Percentiles rank a stretch among this genome's conserved stretches.
Evolutionary conservation across 2,797 vertebrate genomes (phyloP).

Genomic region (Lepus oiostolus): DNA sequence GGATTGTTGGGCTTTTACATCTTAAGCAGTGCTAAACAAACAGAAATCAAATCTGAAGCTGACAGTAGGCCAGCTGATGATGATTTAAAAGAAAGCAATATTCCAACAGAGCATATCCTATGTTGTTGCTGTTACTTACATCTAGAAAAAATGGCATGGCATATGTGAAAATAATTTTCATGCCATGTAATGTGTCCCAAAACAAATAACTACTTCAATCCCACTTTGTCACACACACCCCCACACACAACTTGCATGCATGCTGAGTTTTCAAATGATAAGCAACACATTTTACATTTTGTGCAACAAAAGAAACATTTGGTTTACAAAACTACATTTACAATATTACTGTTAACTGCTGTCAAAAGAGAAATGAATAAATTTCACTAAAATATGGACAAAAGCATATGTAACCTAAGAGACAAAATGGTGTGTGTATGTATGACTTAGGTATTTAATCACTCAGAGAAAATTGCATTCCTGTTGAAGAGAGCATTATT

Average conservation of each 20-base stretch:
- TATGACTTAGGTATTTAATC: background rate
- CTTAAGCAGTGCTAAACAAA: conserved; percentile 33
- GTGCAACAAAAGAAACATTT: background rate
- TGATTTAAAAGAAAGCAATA: background rate
- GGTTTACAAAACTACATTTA: conserved; percentile 23
- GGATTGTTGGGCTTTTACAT: background rate
- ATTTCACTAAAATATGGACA: conserved; percentile 13
- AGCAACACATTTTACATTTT: background rate
- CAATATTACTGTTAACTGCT: background rate
- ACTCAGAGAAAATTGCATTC: background rate
- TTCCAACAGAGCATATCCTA: background rate
- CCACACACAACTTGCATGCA: background rate
- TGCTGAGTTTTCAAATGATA: background rate
- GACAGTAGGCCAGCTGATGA: background rate
- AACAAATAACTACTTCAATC: background rate
- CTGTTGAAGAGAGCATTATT: background rate
- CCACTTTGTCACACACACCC: background rate
- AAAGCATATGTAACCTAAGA: conserved; percentile 17
- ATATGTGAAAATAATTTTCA: conserved; percentile 39
- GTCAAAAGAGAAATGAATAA: background rate
- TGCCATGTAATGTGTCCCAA: background rate
- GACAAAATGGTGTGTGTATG: background rate
- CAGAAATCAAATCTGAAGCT: conserved; percentile 28
- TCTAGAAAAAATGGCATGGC: background rate
- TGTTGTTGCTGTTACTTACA: background rate